Base-by-base conservation (phyloP, 2,797 vertebrate genomes). In the Cuculus canorus region DNA sequence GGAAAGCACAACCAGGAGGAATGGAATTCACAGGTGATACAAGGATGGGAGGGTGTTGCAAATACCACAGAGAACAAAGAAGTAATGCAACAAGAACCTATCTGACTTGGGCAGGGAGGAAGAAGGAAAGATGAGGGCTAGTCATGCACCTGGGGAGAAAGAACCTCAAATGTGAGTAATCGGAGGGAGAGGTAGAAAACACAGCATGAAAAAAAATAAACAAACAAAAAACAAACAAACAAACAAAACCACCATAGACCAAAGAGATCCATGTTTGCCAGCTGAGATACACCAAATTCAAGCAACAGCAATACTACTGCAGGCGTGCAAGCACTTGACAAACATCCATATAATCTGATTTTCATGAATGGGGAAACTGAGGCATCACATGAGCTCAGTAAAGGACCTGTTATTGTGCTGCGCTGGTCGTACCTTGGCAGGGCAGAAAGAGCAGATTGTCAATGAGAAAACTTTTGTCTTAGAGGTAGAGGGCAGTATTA, bases 21-120 rank as follows among this genome's bases (percentile, higher is more conserved):
- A 95, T 96, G 96, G 92, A 96, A 97, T 97, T 96, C 96, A 97
- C 96, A 93, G 90, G 90, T 96, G 95, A 94, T 97, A 90, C 33
- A 86, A 86, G 66, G 19, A 77, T 65, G 88, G 91, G 88, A 97
- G 95, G 78, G 92, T 93, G 81, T 64, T 75, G 91, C 93, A 94
- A 96, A 97, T 97, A 93, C 95, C 92, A 71, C 73, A 93, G 73
- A 95, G 88, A 95, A 97, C 96, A 97, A 97, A 97, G 94, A 66
- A 93, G 37, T 75, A 75, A 97, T 88, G 86, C 45, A 94, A 95
- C 94, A 93, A 77, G 80, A 80, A 91, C 71, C 80, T 93, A 85
- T 79, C 86, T 93, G 84, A 28, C 70, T 92, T 53, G 87, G 63
- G 77, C 66, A 73, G 52, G 73, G 81, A 86, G 88, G 90, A 86